These are phyloP conservation scores for Rhodeus uyekii DNA, from an alignment of 2,797 vertebrate species.

Conservation along the genomic window DNA sequence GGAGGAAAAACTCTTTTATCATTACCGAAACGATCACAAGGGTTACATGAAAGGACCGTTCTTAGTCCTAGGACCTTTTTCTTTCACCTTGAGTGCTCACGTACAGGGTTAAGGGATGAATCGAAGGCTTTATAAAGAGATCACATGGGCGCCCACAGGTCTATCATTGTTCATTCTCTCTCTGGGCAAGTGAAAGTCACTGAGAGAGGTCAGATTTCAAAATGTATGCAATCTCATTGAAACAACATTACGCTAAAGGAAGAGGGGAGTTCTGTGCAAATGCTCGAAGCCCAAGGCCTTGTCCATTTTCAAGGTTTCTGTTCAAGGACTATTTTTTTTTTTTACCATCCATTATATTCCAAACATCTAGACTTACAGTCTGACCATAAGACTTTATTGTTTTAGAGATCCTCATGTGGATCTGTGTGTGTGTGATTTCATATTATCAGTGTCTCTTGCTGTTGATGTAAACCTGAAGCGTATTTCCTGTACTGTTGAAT, in stretches of 20 bases:
- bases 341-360: conserved; percentile 32
- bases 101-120: conserved; percentile 34
- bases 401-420: conserved; percentile 18
- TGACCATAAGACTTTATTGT: conserved; percentile 29
- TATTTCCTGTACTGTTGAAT: conserved; percentile 55
- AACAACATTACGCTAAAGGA: conserved; percentile 26
- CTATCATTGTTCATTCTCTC: conserved; percentile 41
- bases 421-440: not conserved
- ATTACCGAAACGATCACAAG: conserved; percentile 32
- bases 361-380: conserved; percentile 31
- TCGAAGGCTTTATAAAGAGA: conserved; percentile 30
- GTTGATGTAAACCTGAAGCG: conserved; percentile 27
- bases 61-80: conserved; percentile 19
- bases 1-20: conserved; percentile 39
- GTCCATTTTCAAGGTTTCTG: conserved; percentile 38
- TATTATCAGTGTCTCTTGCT: conserved; percentile 30
- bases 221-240: conserved; percentile 23
- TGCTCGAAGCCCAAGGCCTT: conserved; percentile 18
- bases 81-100: conserved; percentile 32
- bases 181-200: conserved; percentile 14
- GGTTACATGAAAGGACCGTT: conserved; percentile 14
- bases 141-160: conserved; percentile 45
- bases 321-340: conserved; percentile 29
- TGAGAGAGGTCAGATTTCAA: conserved; percentile 47
- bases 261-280: not conserved